Evolutionary conservation across 2,113 vertebrate species (phyloP).

Genomic region (Epinephelus moara): DNA sequence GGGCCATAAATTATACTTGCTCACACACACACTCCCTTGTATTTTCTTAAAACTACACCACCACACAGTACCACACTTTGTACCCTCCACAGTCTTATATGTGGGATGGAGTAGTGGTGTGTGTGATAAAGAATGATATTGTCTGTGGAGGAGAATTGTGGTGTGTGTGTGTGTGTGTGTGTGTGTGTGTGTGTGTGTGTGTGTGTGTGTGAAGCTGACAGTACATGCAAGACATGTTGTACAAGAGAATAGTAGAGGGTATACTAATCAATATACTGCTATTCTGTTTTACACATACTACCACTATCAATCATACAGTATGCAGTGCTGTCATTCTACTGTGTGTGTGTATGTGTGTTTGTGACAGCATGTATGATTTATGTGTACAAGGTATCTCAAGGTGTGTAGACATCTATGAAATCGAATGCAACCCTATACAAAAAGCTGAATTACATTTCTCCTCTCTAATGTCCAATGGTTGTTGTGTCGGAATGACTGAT

Average conservation of each 20-base stretch:
- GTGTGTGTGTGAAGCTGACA: slow-evolving; percentile 6
- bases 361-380: slow-evolving; percentile 48
- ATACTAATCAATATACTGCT: slow-evolving; percentile 57
- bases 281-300: slow-evolving; percentile 17
- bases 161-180: slow-evolving; percentile 12
- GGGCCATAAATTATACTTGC: slow-evolving; percentile 17
- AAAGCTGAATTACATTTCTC: slow-evolving; percentile 27
- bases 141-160: background rate
- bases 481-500: slow-evolving; percentile 29
- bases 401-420: slow-evolving; percentile 21
- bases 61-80: background rate
- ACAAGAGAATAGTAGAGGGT: slow-evolving; percentile 10
- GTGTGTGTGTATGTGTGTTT: background rate
- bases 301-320: slow-evolving; percentile 38
- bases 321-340: slow-evolving; percentile 28
- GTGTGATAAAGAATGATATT: background rate
- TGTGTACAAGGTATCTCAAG: slow-evolving; percentile 22
- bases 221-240: slow-evolving; percentile 10
- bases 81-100: background rate
- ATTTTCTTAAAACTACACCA: slow-evolving; percentile 6
- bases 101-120: background rate
- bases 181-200: slow-evolving; percentile 7
- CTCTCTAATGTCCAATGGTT: background rate
- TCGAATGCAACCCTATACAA: slow-evolving; percentile 25
- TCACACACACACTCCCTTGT: background rate